These are phyloP conservation scores for Cryptomyrus ogoouensis DNA, from an alignment of 2,113 vertebrate genomes.

Conservation along the genomic window DNA sequence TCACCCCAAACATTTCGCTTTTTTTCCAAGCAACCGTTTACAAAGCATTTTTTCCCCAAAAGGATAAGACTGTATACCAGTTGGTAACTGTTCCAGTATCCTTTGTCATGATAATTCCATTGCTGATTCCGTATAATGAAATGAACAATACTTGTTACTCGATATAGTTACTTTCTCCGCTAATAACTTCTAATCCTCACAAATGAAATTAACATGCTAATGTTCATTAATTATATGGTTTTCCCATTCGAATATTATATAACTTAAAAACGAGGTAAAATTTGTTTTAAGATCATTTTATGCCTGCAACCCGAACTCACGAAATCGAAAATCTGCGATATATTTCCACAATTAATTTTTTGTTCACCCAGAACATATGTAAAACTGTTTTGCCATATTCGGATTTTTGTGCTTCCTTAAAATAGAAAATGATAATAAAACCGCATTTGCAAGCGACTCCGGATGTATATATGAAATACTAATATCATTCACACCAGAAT, in stretches of 20 bases:
- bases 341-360: not conserved
- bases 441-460: not conserved
- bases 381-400: not conserved
- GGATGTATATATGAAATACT: not conserved
- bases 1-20: conserved; percentile 39
- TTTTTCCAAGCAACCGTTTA: conserved; percentile 37
- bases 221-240: conserved; percentile 50
- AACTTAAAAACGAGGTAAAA: not conserved
- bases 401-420: not conserved
- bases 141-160: conserved; percentile 50
- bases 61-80: conserved; percentile 46
- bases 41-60: conserved; percentile 40
- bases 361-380: not conserved
- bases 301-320: not conserved
- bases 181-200: conserved; percentile 51
- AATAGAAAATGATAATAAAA: not conserved
- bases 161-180: conserved; percentile 53
- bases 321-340: not conserved
- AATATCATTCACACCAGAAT: not conserved
- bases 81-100: conserved; percentile 44
- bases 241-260: not conserved
- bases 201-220: conserved; percentile 41
- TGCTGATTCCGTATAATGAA: conserved; percentile 56
- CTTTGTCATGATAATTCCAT: conserved; percentile 68
- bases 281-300: not conserved